Percentiles rank a stretch among this genome's conserved stretches.
These are phyloP conservation scores for Protosalanx chinensis DNA, from an alignment of 2,797 vertebrate genomes.

Conservation along the genomic window DNA sequence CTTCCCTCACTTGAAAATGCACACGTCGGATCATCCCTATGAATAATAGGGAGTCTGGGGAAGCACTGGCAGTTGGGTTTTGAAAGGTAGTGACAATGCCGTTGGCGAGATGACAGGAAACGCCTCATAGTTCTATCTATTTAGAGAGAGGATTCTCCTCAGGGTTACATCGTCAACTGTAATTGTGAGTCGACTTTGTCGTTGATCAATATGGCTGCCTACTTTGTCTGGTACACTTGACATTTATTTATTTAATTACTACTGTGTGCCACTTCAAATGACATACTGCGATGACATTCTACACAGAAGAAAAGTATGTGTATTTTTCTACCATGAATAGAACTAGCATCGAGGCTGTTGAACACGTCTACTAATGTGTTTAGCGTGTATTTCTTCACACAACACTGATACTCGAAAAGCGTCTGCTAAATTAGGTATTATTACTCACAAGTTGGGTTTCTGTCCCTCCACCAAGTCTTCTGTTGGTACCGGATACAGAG, in stretches of 20 bases:
- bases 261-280: too few species aligned
- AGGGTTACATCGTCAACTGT: conserved; percentile 1
- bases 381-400: background rate
- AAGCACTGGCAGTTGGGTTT: background rate
- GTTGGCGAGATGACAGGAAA: background rate
- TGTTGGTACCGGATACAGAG: conserved; percentile 68
- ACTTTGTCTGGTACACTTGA: background rate
- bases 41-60: conserved; percentile 7
- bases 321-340: background rate
- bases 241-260: background rate
- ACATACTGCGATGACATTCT: too few species aligned
- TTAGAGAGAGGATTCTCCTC: background rate
- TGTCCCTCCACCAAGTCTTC: conserved; percentile 61
- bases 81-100: background rate
- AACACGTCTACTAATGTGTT: too few species aligned
- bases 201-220: background rate
- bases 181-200: background rate
- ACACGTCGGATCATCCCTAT: background rate
- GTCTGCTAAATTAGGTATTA: too few species aligned
- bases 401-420: background rate
- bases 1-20: background rate
- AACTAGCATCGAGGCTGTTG: background rate
- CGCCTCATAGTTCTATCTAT: background rate
- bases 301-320: background rate
- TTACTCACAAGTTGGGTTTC: conserved; percentile 72